Base-by-base conservation (phyloP, 2,888 invertebrate genomes). In the Nymphalis c-album region DNA sequence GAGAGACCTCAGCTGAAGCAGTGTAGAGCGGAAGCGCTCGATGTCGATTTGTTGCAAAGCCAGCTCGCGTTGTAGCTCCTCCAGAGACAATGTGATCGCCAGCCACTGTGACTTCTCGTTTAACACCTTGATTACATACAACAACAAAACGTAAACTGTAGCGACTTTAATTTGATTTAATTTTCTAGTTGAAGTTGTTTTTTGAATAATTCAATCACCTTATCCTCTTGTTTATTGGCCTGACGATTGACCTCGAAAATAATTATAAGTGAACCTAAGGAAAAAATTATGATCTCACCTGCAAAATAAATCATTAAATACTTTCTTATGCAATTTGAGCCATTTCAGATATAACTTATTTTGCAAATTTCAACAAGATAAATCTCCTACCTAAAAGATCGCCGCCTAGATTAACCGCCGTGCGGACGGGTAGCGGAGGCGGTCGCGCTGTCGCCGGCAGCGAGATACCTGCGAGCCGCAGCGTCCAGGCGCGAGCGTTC, bases 241-340 rank as follows among this genome's bases (percentile, higher is more conserved):
- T 85, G 84, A 4, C 85, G 78, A 67, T 82, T 84, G 35, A 80
- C 76, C 72, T 85, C 85, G 22, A 78, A 80, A 5, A 77, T 72
- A 17, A 84, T 7, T 18, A 82, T 82, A 16, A 74, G 35, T 0
- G 82, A 75, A 18, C 83, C 83, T 40, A 85, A 50, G 3, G 64
- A 50, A 64, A 85, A 84, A 18, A 85, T 63, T 0, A 80, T 74
- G 1, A 76, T 57, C 72, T 85, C 85, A 46, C 85, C 85, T 85
- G 74, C 47, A 69, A 74, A 62, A 26, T 26, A 10, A 55, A 55
- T 40, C 3, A 40, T 13, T 13, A 1, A 40, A 40, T 40, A 10
- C 10, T 40, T 40, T 40, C 35, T 40, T 40, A 40, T 40, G 1
- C 8, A 40, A 40, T 10, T 40, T 40, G 0, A 40, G 2, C 35